Evolutionary conservation across 2,113 vertebrate species (phyloP), one percentile per base, ranked within the genome.

Genomic region (Myrmecophaga tridactyla): DNA sequence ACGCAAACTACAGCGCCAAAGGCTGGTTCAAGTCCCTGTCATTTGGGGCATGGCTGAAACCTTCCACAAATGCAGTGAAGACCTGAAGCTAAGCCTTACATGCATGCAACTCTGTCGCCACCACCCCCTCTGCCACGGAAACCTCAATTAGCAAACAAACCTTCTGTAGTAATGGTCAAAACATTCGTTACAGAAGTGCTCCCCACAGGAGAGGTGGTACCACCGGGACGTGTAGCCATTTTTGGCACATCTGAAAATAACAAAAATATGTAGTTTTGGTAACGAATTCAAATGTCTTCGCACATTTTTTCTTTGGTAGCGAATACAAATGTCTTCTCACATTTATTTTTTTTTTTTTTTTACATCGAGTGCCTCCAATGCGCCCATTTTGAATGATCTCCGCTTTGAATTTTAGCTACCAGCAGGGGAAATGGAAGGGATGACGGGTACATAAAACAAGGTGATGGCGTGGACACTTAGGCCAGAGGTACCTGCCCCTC

Each of bases 151-250:
- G 27, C 17, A n/a, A 95, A 95, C 90, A 73, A 98, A 99, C 99
- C 99, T 99, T 98, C 99, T 98, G 97, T 99, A 99, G 97, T 99
- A 99, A 98, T 99, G 99, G 97, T 99, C 99, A 96, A 99, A 99
- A 94, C 99, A 99, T 96, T 99, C 99, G 48, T 99, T 99, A 97
- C 99, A 99, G 97, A 99, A 99, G 98, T 99, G 99, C 77, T 99
- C 99, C 29, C 99, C 99, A 81, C 99, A 99, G 75, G 99, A 99
- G 41, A 99, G 98, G 80, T 99, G 99, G 97, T 99, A 99, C 99
- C 99, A 99, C 89, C 99, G 99, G 2, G 99, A 99, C 0, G 99
- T 99, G 93, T 99, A 99, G 21, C 99, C 99, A 63, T 99, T 99
- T 97, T 99, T 99, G 72, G 99, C 99, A 96, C 99, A 99, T 94